Percentiles rank a stretch among this genome's conserved stretches.
Conservation (phyloP, 2,113 vertebrate genomes). For the Corydoras maculifer region DNA sequence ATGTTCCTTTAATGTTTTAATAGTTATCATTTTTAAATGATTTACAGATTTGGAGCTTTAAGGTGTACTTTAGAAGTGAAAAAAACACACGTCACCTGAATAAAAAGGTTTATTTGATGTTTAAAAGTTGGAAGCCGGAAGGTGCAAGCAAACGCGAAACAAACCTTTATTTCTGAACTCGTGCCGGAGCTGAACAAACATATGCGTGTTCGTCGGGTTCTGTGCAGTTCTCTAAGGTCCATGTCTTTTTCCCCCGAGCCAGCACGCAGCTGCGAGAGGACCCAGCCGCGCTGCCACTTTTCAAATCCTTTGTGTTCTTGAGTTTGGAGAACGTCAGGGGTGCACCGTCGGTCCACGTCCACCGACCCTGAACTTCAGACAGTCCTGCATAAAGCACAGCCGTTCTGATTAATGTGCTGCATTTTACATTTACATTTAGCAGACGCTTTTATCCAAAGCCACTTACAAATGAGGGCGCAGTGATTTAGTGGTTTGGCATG, state of each 20-base stretch:
- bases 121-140: neutral
- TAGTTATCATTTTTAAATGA: no score
- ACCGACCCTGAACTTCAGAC: slow-evolving; percentile 40
- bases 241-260: slow-evolving; percentile 47
- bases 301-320: slow-evolving; percentile 30
- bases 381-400: slow-evolving; percentile 45
- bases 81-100: neutral
- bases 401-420: neutral
- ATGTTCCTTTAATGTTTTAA: no score
- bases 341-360: slow-evolving; percentile 47
- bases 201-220: slow-evolving; percentile 48
- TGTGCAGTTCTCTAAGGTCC: slow-evolving; percentile 51
- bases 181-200: slow-evolving; percentile 54
- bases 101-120: neutral
- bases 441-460: no score
- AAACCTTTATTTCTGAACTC: slow-evolving; percentile 34
- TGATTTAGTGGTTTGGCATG: no score
- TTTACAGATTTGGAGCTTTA: no score
- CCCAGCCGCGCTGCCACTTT: neutral
- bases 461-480: no score
- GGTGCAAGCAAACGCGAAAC: neutral
- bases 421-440: neutral
- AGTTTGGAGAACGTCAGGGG: slow-evolving; percentile 49
- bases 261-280: slow-evolving; percentile 55
- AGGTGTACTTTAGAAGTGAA: no score